Evolutionary conservation across 1,140 invertebrate genomes (phyloP), one percentile per base, ranked within the genome.

Genomic region (Eriosoma lanigerum): DNA sequence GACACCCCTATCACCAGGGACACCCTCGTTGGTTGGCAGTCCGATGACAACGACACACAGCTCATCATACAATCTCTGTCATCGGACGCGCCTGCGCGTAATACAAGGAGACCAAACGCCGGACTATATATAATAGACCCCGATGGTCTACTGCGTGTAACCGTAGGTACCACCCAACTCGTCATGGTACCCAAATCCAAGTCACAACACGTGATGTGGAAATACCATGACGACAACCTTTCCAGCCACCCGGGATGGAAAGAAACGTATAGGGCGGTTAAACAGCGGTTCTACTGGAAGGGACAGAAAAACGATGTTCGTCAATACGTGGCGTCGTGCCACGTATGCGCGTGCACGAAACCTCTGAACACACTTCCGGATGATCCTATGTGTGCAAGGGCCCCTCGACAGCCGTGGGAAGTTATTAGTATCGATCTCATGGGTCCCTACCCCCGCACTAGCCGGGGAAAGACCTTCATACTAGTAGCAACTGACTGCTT

Each of bases 181-280:
- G n/a, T n/a, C n/a, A n/a, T n/a, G n/a, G n/a, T n/a, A n/a, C n/a
- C n/a, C n/a, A n/a, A n/a, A n/a, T n/a, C n/a, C n/a, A n/a, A n/a
- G 32, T 38, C 32, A 38, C 32, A 38, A 38, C 32, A 38, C 32
- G 32, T 38, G 32, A 38, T 38, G 8, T 38, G 32, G 32, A 3
- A 8, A 8, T 38, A 38, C 32, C 32, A 38, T 8, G 32, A 38
- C 8, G 3, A 66, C 64, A 1, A 8, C n/a, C n/a, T 66, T 2
- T 17, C 64, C 6, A 46, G 19, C n/a, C 64, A 66, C n/a, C 64
- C 64, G 2, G 64, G 64, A 6, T 66, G 64, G 64, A 24, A 66
- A 44, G 19, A 66, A 21, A 44, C 29, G 0, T 38, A n/a, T 12
- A 15, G 32, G 32, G 62, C 32, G 0, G 17, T 66, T n/a, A 29